A percentile compares a stretch with the other conserved stretches of the same genome.
Conservation (phyloP, 1,140 invertebrate species). For the Oncopodura yosiiana region DNA sequence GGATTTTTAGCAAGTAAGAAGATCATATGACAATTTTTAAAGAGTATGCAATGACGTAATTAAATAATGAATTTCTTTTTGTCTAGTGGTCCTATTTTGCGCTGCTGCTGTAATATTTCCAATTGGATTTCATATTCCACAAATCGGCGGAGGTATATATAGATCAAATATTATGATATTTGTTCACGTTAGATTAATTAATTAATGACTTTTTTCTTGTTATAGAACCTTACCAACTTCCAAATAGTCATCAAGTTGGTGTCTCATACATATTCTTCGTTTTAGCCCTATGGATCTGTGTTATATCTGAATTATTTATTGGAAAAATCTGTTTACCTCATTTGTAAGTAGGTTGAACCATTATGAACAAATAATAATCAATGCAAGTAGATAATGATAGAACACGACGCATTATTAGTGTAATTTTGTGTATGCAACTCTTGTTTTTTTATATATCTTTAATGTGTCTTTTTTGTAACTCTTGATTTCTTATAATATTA, state of each 20-base stretch:
- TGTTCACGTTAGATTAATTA: background rate
- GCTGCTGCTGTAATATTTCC: slow-evolving; percentile 91
- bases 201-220: background rate
- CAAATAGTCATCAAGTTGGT: slow-evolving; percentile 73
- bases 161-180: background rate
- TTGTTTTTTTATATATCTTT: too few relatives aligned
- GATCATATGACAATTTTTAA: background rate
- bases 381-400: too few relatives aligned
- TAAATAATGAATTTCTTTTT: background rate
- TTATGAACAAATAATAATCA: too few relatives aligned
- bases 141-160: slow-evolving; percentile 90
- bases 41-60: background rate
- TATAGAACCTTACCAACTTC: slow-evolving; percentile 78
- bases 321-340: slow-evolving; percentile 95
- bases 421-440: too few relatives aligned
- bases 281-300: slow-evolving; percentile 87
- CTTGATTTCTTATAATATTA: too few relatives aligned
- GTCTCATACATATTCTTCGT: slow-evolving; percentile 93
- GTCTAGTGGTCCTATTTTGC: slow-evolving; percentile 87
- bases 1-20: slow-evolving; percentile 85
- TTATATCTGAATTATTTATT: slow-evolving; percentile 89
- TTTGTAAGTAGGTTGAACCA: too few relatives aligned
- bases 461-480: too few relatives aligned
- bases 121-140: slow-evolving; percentile 87
- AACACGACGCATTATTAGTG: too few relatives aligned